Evolutionary conservation across 2,888 invertebrate species (phyloP).

Genomic region (Ophioninae sp.): DNA sequence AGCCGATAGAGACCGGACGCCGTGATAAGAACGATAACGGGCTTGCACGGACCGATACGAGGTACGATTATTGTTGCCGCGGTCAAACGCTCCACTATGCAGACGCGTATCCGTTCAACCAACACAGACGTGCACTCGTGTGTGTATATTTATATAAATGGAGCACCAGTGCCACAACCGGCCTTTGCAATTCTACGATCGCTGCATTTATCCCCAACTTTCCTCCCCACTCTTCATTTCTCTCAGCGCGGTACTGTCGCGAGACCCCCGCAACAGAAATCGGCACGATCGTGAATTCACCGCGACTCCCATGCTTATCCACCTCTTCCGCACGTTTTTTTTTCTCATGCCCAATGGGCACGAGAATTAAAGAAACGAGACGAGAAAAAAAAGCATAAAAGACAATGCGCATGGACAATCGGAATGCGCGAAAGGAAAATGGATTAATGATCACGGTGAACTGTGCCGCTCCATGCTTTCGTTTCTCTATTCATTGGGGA

Average conservation of each 20-base stretch:
- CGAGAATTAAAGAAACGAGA: background rate
- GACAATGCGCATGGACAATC: constrained; percentile 11
- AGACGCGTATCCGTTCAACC: constrained; percentile 10
- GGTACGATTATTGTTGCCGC: constrained; percentile 79
- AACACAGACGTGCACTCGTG: background rate
- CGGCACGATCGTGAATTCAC: constrained; percentile 75
- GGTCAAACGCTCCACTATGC: constrained; percentile 64
- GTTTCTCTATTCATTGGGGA: background rate
- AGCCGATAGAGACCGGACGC: constrained; percentile 80
- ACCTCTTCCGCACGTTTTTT: constrained; percentile 22
- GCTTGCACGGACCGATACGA: constrained; percentile 77
- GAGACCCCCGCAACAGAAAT: constrained; percentile 69
- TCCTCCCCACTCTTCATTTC: constrained; percentile 39
- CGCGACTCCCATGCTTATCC: constrained; percentile 47
- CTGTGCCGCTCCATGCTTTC: background rate
- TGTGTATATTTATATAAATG: constrained; percentile 1
- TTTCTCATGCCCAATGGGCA: constrained; percentile 14
- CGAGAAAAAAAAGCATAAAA: background rate
- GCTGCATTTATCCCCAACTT: constrained; percentile 16
- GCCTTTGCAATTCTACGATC: constrained; percentile 33
- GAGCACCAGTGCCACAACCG: constrained; percentile 16
- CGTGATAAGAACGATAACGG: constrained; percentile 80
- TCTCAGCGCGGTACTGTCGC: constrained; percentile 39
- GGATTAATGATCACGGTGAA: background rate
- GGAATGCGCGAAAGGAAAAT: constrained; percentile 12